Percentiles rank a stretch among this genome's conserved stretches.
These are phyloP conservation scores for Drosophila miranda DNA, from an alignment of 1,140 invertebrate species.

Conservation along the genomic window DNA sequence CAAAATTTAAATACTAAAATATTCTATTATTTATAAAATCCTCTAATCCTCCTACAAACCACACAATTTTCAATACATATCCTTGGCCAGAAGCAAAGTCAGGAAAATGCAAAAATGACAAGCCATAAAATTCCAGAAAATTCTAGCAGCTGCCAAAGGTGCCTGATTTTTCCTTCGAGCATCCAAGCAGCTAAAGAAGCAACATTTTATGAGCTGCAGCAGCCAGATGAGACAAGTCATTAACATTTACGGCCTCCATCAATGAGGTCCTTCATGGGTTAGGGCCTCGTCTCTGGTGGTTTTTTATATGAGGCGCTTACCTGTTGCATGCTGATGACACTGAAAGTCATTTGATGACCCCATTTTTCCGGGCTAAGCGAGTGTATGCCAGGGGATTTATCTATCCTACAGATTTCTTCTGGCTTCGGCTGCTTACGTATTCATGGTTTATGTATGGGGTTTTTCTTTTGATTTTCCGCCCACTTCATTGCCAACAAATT, in stretches of 20 bases:
- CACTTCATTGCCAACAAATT: conserved; percentile 17
- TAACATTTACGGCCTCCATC: conserved; percentile 61
- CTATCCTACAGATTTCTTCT: conserved; percentile 11
- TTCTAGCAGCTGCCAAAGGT: conserved; percentile 24
- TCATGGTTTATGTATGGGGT: conserved; percentile 37
- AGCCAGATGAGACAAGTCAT: conserved; percentile 48
- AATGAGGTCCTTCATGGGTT: conserved; percentile 36
- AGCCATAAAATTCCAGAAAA: conserved; percentile 30
- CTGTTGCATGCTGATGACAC: conserved; percentile 50
- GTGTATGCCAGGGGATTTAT: conserved; percentile 30
- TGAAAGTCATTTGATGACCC: conserved; percentile 45
- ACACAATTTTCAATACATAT: no score
- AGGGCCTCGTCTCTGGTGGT: not conserved
- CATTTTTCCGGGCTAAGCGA: conserved; percentile 29
- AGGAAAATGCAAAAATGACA: conserved; percentile 2
- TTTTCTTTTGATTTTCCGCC: conserved; percentile 21
- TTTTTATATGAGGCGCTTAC: conserved; percentile 24
- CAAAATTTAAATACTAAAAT: conserved; percentile 2
- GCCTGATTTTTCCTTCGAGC: not conserved
- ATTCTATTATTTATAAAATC: no score
- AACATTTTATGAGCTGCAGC: conserved; percentile 54
- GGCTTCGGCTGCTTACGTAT: conserved; percentile 32
- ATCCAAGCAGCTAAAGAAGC: conserved; percentile 22
- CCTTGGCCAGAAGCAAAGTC: no score
- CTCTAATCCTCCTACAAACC: no score